Evolutionary conservation across 2,888 invertebrate genomes (phyloP), one percentile per base, ranked within the genome.

Genomic region (Aplocera efformata): DNA sequence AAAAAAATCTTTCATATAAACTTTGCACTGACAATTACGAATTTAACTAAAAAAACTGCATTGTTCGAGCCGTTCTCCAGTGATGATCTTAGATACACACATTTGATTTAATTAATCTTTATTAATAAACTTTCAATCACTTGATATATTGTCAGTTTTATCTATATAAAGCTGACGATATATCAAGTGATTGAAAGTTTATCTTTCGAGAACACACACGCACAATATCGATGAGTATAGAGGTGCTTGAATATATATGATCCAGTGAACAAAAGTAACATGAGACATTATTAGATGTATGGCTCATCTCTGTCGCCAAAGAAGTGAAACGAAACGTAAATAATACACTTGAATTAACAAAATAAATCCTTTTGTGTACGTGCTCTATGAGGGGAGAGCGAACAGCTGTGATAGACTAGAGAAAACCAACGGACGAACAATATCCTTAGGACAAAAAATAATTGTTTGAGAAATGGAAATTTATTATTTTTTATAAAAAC

Each of bases 331-430:
- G 77, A 81, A 78, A 76, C 79, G 82, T 78, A 74, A 80, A 80
- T 84, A 85, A 83, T 79, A 74, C 70, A 76, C 63, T 65, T 67
- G 79, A 79, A 80, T 80, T 82, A 80, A 78, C 70, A 65, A 80
- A 72, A 79, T 70, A 69, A 72, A 71, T 75, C 73, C 75, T 70
- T 72, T 79, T 79, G 74, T 79, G 60, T 58, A 50, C 48, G 56
- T 42, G 59, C 55, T 48, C 45, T 54, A 56, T 51, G 63, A 57
- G 54, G 58, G 56, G 53, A 58, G 46, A 35, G 46, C 44, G 36
- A 52, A 49, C 58, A 56, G 56, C 50, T 65, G 61, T 60, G 61
- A 59, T 62, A 17, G 5, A 5, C 60, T 62, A 17, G 5, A 5
- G 13, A 2, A 17, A 17, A 17, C 13, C 3, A 17, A 17, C 13